Evolutionary conservation across 2,888 invertebrate genomes (phyloP), one percentile per base, ranked within the genome.

Genomic region (Prosopocoilus inquinatus): DNA sequence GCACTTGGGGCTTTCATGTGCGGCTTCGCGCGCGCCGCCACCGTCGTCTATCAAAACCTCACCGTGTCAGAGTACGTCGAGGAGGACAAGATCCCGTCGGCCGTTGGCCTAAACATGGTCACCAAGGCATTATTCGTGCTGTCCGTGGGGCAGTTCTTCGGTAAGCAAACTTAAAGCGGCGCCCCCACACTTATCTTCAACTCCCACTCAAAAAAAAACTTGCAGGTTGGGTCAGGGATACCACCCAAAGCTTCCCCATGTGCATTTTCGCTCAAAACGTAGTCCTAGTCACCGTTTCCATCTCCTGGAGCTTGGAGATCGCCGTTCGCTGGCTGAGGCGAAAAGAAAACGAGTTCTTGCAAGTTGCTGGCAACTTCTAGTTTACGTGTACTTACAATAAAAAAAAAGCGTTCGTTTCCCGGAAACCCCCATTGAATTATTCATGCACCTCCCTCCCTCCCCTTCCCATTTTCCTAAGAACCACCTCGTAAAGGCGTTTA

Each of bases 81-180:
- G 49, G 66, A 70, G 9, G 80, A 81, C 60, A 80, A 82, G 62
- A 67, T 89, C 0, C 84, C 89, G 0, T 84, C 87, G 0, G 89
- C 88, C 0, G 80, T 89, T 2, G 89, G 89, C 0, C 77, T 89
- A 1, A 88, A 86, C 61, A 89, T 89, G 89, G 79, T 89, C 46
- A 80, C 83, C 0, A 88, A 88, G 79, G 88, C 88, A 2, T 68
- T 88, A 1, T 79, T 86, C 33, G 85, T 88, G 0, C 84, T 88
- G 4, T 82, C 84, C 1, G 69, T 85, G 1, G 89, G 88, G 1
- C 87, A 86, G 63, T 60, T 80, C 5, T 69, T 82, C 55, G 77
- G 76, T 75, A 65, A 64, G 66, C 13, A 43, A 44, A 44, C 12
- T 8, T 9, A 41, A 15, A 13, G 13, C 4, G 13, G 39, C 9